phyloP scores from a whole-genome alignment of 2,113 vertebrate genomes.

The Engystomops pustulosus region DNA sequence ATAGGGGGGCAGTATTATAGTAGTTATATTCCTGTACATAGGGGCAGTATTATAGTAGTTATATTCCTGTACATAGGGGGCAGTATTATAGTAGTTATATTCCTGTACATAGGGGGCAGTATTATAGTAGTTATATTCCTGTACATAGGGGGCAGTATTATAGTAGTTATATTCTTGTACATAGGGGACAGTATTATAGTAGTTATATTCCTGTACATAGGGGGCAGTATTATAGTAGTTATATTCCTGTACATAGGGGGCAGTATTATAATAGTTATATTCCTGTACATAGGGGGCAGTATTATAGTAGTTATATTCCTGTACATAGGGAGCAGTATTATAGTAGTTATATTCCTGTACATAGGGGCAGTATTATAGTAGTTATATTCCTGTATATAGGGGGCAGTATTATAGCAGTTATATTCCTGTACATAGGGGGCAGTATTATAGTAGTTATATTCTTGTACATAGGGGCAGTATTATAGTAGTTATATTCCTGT shows the following conservation, averaged over 20 bases:
- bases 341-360: background rate
- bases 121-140: slow-evolving; percentile 11
- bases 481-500: too few relatives aligned
- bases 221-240: slow-evolving; percentile 1
- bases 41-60: too few relatives aligned
- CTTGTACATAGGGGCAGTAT: background rate
- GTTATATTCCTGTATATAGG: background rate
- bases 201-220: slow-evolving; percentile 7
- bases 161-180: slow-evolving; percentile 3
- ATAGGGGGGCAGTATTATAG: too few relatives aligned
- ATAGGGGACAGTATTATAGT: background rate
- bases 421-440: background rate
- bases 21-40: too few relatives aligned
- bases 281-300: background rate
- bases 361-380: background rate
- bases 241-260: background rate
- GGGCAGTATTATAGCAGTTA: background rate
- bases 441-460: slow-evolving; percentile 8
- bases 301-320: slow-evolving; percentile 20
- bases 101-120: too few relatives aligned
- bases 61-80: too few relatives aligned
- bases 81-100: too few relatives aligned
- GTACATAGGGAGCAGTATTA: background rate
- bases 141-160: slow-evolving; percentile 7
- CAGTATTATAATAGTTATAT: slow-evolving; percentile 9